Evolutionary conservation across 1,140 invertebrate genomes (phyloP), one percentile per base, ranked within the genome.

Genomic region (Glossosoma conforme): DNA sequence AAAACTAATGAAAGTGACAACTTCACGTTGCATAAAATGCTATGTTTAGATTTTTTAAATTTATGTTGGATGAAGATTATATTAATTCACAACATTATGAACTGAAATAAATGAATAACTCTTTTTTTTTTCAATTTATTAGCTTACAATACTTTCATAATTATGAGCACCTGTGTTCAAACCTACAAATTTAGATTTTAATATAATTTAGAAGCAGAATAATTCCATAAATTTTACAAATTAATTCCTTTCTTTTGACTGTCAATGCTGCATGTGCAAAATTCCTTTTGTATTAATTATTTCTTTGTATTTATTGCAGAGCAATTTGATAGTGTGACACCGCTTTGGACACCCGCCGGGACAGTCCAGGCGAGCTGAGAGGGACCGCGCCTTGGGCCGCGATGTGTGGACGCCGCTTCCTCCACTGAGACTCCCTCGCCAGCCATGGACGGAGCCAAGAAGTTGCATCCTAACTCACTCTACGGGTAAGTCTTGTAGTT

Each of bases 381-480:
- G 22, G 13, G 40, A 25, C 4, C 22, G 40, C 21, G 43, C 43
- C 18, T 33, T 44, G 43, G 28, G 22, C n/a, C n/a, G 43, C 43
- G 17, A 24, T 28, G 32, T 33, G 11, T 33, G 4, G 11, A 13
- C 15, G 32, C 32, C 32, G 32, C n/a, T 33, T 11, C 15, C n/a
- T 33, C 32, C n/a, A 33, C 32, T 33, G 32, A 33, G 15, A 33
- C 32, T 33, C 32, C 15, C 32, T 33, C n/a, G 32, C n/a, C n/a
- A 33, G 32, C n/a, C 22, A 58, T 58, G 56, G 56, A 58, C 11
- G 46, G 51, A 18, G 38, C 56, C 19, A 58, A 54, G 33, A 58
- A 58, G 41, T 33, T 58, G 51, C 56, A 58, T 25, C 56, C 56
- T 24, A 58, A 53, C 37, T 58, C 56, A 9, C 45, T 58, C 20